Conservation (phyloP, 1,140 invertebrate genomes). For the Stegodyphus mimosarum region DNA sequence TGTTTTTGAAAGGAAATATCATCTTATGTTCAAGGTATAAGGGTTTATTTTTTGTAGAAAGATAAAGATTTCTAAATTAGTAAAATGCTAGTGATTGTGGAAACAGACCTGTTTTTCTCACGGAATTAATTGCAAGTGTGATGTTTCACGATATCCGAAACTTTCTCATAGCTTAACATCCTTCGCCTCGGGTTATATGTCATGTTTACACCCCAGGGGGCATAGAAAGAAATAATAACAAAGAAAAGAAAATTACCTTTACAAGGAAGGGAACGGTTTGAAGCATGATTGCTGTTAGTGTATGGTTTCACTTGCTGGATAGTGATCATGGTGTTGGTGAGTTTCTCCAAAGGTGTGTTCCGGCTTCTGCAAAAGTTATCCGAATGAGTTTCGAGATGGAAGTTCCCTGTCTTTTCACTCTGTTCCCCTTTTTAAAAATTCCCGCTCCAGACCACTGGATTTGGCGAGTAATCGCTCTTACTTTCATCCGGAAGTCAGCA, state of each 20-base stretch:
- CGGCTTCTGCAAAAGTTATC: background rate
- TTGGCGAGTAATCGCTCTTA: constrained; percentile 32
- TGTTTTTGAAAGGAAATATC: too few relatives aligned
- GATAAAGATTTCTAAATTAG: too few relatives aligned
- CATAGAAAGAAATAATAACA: too few relatives aligned
- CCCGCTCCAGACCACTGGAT: background rate
- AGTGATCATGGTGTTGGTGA: constrained; percentile 12
- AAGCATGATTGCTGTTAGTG: constrained; percentile 33
- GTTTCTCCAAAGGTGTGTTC: background rate
- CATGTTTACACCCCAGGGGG: too few relatives aligned
- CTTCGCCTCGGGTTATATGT: too few relatives aligned
- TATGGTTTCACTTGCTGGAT: constrained; percentile 35
- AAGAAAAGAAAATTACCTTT: constrained; percentile 13
- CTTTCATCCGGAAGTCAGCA: background rate
- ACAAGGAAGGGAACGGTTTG: constrained; percentile 24
- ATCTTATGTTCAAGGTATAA: too few relatives aligned
- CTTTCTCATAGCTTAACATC: too few relatives aligned
- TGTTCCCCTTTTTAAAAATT: constrained; percentile 22
- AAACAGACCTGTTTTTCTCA: too few relatives aligned
- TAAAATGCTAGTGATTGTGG: too few relatives aligned
- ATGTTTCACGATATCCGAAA: too few relatives aligned
- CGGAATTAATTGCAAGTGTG: too few relatives aligned
- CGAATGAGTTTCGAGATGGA: background rate
- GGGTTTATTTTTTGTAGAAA: too few relatives aligned
- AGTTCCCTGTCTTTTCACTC: constrained; percentile 3